Conservation (phyloP, 1,140 invertebrate genomes). For the Platyscapa corneri region DNA sequence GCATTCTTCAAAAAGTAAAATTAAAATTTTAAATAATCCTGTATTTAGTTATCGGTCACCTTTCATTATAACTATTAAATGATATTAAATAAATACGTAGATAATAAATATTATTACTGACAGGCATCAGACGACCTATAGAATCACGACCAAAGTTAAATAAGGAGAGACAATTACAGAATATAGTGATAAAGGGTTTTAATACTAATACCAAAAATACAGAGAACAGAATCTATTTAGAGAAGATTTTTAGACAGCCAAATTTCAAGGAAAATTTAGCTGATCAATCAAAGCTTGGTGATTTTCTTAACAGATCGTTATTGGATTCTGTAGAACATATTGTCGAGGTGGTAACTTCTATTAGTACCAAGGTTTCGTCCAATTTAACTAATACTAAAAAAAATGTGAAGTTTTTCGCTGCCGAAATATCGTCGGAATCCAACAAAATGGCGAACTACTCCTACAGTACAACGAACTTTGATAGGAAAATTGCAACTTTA, state of each 20-base stretch:
- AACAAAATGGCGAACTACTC: not conserved
- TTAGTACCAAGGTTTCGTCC: conserved; percentile 70
- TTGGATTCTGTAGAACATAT: conserved; percentile 63
- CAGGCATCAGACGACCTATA: conserved; percentile 64
- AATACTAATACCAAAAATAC: conserved; percentile 27
- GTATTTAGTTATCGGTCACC: not conserved
- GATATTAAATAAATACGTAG: no score
- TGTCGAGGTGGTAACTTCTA: conserved; percentile 70
- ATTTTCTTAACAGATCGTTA: not conserved
- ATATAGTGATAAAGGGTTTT: not conserved
- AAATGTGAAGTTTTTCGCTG: not conserved
- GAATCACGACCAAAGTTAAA: conserved; percentile 64
- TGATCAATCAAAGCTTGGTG: not conserved
- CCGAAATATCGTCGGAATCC: not conserved
- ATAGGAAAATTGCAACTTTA: conserved; percentile 62
- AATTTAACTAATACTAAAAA: conserved; percentile 60
- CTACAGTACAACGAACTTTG: no score
- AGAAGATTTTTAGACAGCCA: conserved; percentile 61
- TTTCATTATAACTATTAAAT: no score
- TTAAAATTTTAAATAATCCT: not conserved
- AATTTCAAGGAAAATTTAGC: conserved; percentile 11
- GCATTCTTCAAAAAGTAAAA: not conserved
- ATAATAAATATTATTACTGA: no score
- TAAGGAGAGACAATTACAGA: conserved; percentile 54
- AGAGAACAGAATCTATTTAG: conserved; percentile 58